Conservation (phyloP, 2,888 invertebrate species). For the Rhamphomyia laevipes region DNA sequence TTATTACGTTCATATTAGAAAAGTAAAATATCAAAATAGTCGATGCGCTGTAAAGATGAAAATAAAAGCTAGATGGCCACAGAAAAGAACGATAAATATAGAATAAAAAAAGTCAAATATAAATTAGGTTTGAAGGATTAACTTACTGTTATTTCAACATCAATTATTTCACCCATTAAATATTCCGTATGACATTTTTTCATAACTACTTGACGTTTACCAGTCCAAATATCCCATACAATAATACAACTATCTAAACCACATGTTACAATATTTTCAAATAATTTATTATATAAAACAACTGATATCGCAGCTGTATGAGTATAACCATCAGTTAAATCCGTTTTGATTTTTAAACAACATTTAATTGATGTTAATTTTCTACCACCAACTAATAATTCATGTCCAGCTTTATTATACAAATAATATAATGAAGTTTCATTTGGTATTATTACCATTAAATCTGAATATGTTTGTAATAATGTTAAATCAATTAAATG, state of each 20-base stretch:
- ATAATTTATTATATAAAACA: constrained; percentile 63
- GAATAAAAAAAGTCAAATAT: too few species aligned
- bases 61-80: too few species aligned
- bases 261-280: constrained; percentile 61
- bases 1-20: too few species aligned
- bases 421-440: constrained; percentile 47
- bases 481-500: constrained; percentile 53
- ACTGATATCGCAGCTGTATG: constrained; percentile 59
- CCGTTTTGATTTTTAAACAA: constrained; percentile 51
- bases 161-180: constrained; percentile 28
- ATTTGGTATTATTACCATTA: constrained; percentile 51
- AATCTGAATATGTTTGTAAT: constrained; percentile 53
- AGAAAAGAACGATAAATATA: too few species aligned
- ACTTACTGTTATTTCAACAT: constrained; percentile 26
- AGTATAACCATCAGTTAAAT: constrained; percentile 60
- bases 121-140: too few species aligned
- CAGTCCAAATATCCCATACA: constrained; percentile 65
- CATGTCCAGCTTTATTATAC: constrained; percentile 54
- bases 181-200: constrained; percentile 52
- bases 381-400: constrained; percentile 52
- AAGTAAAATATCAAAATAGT: too few species aligned
- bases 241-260: constrained; percentile 71
- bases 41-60: too few species aligned
- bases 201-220: constrained; percentile 61
- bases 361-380: constrained; percentile 52